Conservation (phyloP, 92 coral and sea anemone species). For the Phenganax subtilis region DNA sequence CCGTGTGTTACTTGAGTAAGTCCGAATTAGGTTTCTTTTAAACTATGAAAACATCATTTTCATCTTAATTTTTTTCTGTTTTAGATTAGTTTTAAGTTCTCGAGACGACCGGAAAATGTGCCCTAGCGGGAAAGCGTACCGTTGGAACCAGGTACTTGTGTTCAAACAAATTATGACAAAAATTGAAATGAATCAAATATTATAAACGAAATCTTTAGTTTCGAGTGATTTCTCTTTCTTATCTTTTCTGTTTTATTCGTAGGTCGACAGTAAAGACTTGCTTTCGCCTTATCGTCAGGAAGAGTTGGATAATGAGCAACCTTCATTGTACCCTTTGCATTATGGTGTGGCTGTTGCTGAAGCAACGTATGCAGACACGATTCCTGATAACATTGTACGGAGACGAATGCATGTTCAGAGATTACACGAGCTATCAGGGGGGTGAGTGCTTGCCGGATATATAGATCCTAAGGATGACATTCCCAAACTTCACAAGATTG, state of each 20-base stretch:
- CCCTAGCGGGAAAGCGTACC: constrained; percentile 62
- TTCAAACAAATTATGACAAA: neutral
- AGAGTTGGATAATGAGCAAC: constrained; percentile 42
- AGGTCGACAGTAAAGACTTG: constrained; percentile 68
- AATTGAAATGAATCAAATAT: too few species aligned
- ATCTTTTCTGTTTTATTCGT: neutral
- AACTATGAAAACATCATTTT: too few species aligned
- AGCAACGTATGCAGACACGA: constrained; percentile 53
- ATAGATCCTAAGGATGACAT: neutral
- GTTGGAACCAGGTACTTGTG: constrained; percentile 81
- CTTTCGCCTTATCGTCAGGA: constrained; percentile 49
- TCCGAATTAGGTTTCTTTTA: neutral
- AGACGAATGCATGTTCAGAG: constrained; percentile 53
- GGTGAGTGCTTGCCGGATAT: constrained; percentile 43
- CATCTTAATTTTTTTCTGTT: neutral
- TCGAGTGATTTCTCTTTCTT: neutral
- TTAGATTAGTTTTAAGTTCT: constrained; percentile 59
- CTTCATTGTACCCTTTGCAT: constrained; percentile 66
- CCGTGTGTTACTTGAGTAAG: constrained; percentile 62
- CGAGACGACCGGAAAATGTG: constrained; percentile 71
- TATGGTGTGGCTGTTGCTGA: constrained; percentile 78
- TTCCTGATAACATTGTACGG: constrained; percentile 54
- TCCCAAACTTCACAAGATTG: neutral
- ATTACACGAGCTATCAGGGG: constrained; percentile 67
- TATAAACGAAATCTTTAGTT: too few species aligned